phyloP scores from a whole-genome alignment of 2,888 invertebrate genomes.

The Diadegma fenestrale region DNA sequence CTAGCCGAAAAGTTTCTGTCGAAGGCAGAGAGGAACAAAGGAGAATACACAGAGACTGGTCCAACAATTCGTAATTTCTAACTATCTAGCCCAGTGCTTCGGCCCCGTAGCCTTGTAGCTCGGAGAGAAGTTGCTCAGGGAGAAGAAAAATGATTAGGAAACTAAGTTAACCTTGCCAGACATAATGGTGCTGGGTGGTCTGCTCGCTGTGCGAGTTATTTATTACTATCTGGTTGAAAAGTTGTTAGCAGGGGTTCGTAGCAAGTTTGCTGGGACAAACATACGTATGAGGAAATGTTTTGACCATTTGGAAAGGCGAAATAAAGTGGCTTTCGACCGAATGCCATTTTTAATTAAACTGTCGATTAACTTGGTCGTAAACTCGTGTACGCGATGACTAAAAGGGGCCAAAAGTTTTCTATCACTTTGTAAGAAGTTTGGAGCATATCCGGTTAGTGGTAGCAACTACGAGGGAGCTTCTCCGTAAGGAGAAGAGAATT shows the following conservation, averaged over 20 bases:
- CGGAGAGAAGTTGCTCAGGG: not conserved
- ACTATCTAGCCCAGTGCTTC: slow-evolving; percentile 7
- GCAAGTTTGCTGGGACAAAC: not conserved
- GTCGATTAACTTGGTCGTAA: not conserved
- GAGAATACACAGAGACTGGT: slow-evolving; percentile 7
- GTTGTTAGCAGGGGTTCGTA: not conserved
- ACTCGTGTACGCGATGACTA: not conserved
- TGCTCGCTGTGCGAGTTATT: not conserved
- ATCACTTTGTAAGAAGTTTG: not conserved
- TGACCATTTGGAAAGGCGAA: not conserved
- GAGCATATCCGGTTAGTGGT: not conserved
- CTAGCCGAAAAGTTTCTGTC: slow-evolving; percentile 9
- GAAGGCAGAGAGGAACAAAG: slow-evolving; percentile 2
- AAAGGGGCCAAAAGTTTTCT: not conserved
- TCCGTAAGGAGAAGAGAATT: not conserved
- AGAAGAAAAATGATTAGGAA: slow-evolving; percentile 3
- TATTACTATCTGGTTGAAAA: not conserved
- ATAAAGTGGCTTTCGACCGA: not conserved
- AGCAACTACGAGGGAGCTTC: not conserved
- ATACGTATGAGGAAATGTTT: not conserved
- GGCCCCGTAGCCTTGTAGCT: too few relatives aligned
- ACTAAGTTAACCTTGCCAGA: slow-evolving; percentile 16
- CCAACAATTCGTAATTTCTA: slow-evolving; percentile 9
- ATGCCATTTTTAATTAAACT: not conserved
- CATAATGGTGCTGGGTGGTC: not conserved